Base-by-base conservation (phyloP, 1,140 invertebrate genomes). In the Philotrypesis tridentata region DNA sequence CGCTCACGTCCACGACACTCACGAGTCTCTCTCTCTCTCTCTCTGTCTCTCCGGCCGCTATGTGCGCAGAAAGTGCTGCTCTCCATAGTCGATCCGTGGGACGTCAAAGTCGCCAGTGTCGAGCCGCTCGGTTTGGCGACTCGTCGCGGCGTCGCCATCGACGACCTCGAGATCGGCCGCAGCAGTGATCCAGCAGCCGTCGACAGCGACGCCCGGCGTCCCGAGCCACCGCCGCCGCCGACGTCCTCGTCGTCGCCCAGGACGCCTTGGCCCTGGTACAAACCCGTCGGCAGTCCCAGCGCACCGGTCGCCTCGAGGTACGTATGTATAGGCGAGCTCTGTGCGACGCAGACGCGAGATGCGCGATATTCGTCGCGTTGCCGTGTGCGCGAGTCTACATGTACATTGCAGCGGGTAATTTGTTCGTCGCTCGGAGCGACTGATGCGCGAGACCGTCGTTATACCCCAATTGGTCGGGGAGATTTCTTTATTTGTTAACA, bases 81-180 rank as follows among this genome's bases (percentile, higher is more conserved):
- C 83, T 92, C 90, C 85, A 91, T 91, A 84, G 89, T 88, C 81
- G 87, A 92, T 88, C 91, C 91, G 81, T 92, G 91, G 91, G 89
- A 91, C 87, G 89, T 87, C 37, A 88, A 87, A 87, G 87, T 92
- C 60, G 91, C 91, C 87, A 91, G 89, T 89, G 89, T 91, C 82
- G 87, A 90, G 82, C 90, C 90, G 80, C 73, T 89, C 80, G 84
- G 86, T 83, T 83, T 90, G 82, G 85, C 88, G 55, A 80, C 83
- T 76, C 83, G 88, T 83, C 89, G 89, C 63, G 87, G 86, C 74
- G 27, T 87, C 82, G 2, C 82, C 88, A 67, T 86, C 87, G n/a
- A 85, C 43, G 25, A 29, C 31, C 23, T 31, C 77, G 83, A 63
- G 61, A 74, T 27, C 80, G 48, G 48, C 14, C 31, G 83, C 1